Conservation (phyloP, 2,113 vertebrate species). For the Rhodinocichla rosea region DNA sequence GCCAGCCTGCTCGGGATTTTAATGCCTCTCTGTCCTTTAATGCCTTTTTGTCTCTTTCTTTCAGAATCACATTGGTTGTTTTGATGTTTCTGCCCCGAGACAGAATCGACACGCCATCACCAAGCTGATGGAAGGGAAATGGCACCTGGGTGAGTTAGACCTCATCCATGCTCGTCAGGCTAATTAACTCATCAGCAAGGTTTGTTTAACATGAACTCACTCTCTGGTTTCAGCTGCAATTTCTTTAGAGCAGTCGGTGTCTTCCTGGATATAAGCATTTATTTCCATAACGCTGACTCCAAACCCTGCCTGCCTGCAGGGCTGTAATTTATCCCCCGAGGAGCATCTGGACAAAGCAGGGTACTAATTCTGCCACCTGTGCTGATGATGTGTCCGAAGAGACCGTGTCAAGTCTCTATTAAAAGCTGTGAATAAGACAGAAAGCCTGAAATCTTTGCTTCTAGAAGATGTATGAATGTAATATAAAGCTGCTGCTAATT, state of each 20-base stretch:
- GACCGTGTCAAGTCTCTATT: not conserved
- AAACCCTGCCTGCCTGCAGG: not conserved
- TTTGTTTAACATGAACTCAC: not conserved
- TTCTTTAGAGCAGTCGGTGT: not conserved
- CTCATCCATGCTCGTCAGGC: not conserved
- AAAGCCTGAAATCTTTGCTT: not conserved
- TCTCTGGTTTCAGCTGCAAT: not conserved
- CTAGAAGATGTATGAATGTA: not conserved
- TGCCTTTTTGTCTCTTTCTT: not conserved
- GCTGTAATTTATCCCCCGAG: not conserved
- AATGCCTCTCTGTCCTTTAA: not conserved
- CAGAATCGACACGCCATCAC: not conserved
- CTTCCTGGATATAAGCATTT: not conserved
- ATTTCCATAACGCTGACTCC: constrained; percentile 29
- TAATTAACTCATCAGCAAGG: not conserved
- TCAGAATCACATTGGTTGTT: not conserved
- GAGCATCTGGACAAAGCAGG: not conserved
- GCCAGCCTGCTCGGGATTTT: not conserved
- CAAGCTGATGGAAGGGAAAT: not conserved
- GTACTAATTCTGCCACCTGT: constrained; percentile 18
- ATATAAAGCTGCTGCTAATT: constrained; percentile 35
- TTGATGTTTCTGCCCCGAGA: not conserved
- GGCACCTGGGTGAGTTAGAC: not conserved
- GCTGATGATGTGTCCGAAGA: not conserved
- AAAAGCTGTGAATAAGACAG: not conserved